Conservation (phyloP, 2,797 vertebrate genomes). For the Poecilia gillii region DNA sequence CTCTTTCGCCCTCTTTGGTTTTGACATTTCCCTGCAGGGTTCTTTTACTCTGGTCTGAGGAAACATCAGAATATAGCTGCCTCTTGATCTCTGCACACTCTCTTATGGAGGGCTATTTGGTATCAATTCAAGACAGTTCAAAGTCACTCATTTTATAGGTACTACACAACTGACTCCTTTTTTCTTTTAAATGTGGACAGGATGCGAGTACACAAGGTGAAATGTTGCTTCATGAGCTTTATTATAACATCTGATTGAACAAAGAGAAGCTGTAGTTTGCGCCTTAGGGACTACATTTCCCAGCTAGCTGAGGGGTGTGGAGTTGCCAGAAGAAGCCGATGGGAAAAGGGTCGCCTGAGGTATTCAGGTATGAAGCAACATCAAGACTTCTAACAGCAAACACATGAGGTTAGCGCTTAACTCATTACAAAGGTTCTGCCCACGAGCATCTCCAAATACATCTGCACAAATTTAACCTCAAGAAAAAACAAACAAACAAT, state of each 20-base stretch:
- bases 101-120: background rate
- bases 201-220: slow-evolving; percentile 10
- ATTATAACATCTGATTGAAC: slow-evolving; percentile 17
- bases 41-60: slow-evolving; percentile 38
- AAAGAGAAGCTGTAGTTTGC: slow-evolving; percentile 18
- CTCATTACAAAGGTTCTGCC: background rate
- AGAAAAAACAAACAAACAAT: background rate
- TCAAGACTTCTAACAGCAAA: slow-evolving; percentile 12
- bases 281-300: slow-evolving; percentile 39
- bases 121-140: slow-evolving; percentile 11
- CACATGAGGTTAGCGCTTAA: slow-evolving; percentile 4
- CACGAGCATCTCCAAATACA: background rate
- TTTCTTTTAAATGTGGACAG: slow-evolving; percentile 13
- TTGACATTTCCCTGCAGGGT: slow-evolving; percentile 36
- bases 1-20: slow-evolving; percentile 29
- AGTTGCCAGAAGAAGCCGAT: slow-evolving; percentile 22
- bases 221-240: slow-evolving; percentile 9
- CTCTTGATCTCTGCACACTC: background rate
- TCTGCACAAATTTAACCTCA: slow-evolving; percentile 5
- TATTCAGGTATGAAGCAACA: slow-evolving; percentile 30
- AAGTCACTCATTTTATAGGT: background rate
- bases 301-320: slow-evolving; percentile 22
- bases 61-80: slow-evolving; percentile 30
- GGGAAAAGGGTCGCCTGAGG: slow-evolving; percentile 36
- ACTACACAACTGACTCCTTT: slow-evolving; percentile 9